phyloP scores from a whole-genome alignment of 2,797 vertebrate species.

The Sandelia bainsii region DNA sequence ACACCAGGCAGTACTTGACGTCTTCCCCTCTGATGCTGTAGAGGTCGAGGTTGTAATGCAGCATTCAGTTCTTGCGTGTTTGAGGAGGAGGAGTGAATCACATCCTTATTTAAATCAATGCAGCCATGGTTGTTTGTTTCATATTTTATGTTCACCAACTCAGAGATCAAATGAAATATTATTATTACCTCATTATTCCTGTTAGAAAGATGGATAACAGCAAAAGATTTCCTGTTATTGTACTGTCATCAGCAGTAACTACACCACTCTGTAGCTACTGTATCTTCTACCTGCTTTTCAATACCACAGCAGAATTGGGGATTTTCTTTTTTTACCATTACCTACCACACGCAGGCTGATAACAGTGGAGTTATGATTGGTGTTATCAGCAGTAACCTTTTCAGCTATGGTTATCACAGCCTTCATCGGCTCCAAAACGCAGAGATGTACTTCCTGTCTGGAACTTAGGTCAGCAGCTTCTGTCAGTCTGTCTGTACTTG shows the following conservation, averaged over 20 bases:
- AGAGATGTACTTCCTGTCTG: conserved; percentile 42
- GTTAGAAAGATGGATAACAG: neutral
- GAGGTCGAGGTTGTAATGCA: too few species aligned
- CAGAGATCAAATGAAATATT: neutral
- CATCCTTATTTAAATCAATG: too few species aligned
- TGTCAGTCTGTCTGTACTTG: neutral
- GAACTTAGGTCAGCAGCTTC: conserved; percentile 6
- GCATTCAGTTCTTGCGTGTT: too few species aligned
- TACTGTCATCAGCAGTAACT: neutral
- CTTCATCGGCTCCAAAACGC: conserved; percentile 6
- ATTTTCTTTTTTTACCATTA: neutral
- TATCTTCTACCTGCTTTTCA: neutral
- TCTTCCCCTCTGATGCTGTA: too few species aligned
- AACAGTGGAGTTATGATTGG: neutral
- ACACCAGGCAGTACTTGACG: too few species aligned
- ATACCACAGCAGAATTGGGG: neutral
- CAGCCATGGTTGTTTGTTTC: too few species aligned
- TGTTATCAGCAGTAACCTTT: conserved; percentile 21
- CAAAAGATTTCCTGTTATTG: neutral
- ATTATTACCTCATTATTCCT: neutral
- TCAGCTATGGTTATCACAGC: conserved; percentile 14
- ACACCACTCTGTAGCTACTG: neutral
- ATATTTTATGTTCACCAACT: too few species aligned
- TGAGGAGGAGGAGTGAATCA: too few species aligned
- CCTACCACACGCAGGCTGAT: neutral